Evolutionary conservation across 2,888 invertebrate genomes (phyloP), one percentile per base, ranked within the genome.

Genomic region (Abscondita cerata): DNA sequence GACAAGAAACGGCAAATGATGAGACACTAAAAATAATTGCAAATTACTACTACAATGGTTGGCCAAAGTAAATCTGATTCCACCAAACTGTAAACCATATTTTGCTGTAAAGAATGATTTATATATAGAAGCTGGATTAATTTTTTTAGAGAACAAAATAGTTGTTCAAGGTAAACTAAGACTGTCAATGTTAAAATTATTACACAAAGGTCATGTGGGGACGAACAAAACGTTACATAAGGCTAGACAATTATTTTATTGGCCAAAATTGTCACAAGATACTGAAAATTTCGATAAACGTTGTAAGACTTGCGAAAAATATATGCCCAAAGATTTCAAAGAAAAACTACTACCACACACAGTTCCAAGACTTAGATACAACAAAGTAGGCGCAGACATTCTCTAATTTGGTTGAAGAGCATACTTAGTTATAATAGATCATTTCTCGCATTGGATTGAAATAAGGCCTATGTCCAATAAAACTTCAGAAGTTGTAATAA

Each of bases 381-480:
- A 68, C 16, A 68, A 69, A 65, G 41, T 67, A 20, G 68, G 54
- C 34, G 52, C 56, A 9, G 65, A 70, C 57, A 69, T 68, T 48
- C 50, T 68, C 48, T 62, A 67, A 62, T 62, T 59, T 52, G 64
- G 57, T 20, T 13, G n/a, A n/a, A 59, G 41, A 38, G 2, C 12
- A 20, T 70, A 68, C 51, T 53, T 69, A 50, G 62, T 68, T 9
- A 4, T 67, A 6, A 55, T 68, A 33, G 68, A 72, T 58, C 47
- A 70, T 51, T 69, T 67, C 50, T 69, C 68, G 11, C 67, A 69
- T 34, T 70, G 68, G 70, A 50, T 70, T 36, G 65, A 69, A 51
- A 19, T 67, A 19, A 11, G 15, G 18, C 19, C 15, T 52, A 25
- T 68, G 34, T 38, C 36, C 11, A 44, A 56, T 52, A 70, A 70